These are phyloP conservation scores for Rhorus exstirpatorius DNA, from an alignment of 2,888 invertebrate genomes.

Conservation along the genomic window DNA sequence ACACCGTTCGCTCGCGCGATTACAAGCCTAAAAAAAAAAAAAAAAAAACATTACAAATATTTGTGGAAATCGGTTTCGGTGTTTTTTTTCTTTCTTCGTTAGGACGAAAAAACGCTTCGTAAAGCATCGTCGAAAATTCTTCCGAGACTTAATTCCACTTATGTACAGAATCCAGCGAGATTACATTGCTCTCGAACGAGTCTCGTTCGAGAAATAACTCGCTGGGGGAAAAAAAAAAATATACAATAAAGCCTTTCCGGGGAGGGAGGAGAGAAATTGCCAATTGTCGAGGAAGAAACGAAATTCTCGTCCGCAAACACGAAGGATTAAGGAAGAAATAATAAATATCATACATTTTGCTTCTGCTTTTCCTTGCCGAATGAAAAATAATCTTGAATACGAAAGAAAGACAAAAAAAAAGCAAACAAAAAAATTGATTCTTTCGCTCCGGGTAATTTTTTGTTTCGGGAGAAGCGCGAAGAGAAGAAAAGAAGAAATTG, in stretches of 20 bases:
- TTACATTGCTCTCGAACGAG: slow-evolving; percentile 23
- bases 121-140: slow-evolving; percentile 8
- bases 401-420: too few species aligned
- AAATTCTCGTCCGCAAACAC: not conserved
- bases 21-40: slow-evolving; percentile 62
- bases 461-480: too few species aligned
- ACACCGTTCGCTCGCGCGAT: slow-evolving; percentile 53
- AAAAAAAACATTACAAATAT: slow-evolving; percentile 57
- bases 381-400: too few species aligned
- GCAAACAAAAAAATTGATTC: too few species aligned
- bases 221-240: not conserved
- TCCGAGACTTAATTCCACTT: slow-evolving; percentile 15
- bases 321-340: slow-evolving; percentile 14
- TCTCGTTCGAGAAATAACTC: not conserved
- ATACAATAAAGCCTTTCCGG: slow-evolving; percentile 5
- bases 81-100: not conserved
- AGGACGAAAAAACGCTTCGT: not conserved
- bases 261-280: not conserved
- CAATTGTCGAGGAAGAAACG: not conserved
- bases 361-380: too few species aligned
- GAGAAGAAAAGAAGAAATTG: too few species aligned
- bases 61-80: slow-evolving; percentile 23
- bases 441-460: too few species aligned
- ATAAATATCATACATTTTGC: slow-evolving; percentile 22
- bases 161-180: slow-evolving; percentile 51